A percentile compares a stretch with the other conserved stretches of the same genome.
These are phyloP conservation scores for Corythaixoides concolor DNA, from an alignment of 2,113 vertebrate species.

Conservation along the genomic window DNA sequence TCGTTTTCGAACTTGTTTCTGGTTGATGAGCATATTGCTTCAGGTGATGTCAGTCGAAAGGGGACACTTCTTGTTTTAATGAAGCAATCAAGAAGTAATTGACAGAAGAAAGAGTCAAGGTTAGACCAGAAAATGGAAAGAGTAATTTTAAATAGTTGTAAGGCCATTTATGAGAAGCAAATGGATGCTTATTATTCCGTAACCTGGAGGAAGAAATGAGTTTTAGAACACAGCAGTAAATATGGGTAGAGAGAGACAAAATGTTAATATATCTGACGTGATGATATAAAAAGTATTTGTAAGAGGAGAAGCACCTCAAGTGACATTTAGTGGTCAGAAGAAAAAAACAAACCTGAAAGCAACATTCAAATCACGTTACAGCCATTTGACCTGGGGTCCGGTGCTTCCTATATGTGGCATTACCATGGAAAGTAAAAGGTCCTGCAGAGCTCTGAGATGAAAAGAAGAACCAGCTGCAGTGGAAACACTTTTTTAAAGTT, in stretches of 20 bases:
- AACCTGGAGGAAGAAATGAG: not conserved
- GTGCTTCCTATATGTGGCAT: not conserved
- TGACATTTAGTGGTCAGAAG: not conserved
- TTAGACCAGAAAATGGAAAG: not conserved
- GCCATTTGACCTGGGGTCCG: constrained; percentile 26
- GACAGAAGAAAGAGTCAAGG: not conserved
- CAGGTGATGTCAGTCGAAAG: not conserved
- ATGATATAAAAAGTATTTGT: not conserved
- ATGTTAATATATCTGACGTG: not conserved
- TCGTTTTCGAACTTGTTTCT: not conserved
- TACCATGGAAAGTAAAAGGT: not conserved
- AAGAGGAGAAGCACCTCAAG: not conserved
- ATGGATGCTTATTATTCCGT: not conserved
- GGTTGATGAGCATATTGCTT: not conserved
- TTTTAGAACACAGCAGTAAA: not conserved
- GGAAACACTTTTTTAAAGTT: not conserved
- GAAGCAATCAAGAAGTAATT: not conserved
- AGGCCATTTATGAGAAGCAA: not conserved
- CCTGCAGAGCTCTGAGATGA: constrained; percentile 5
- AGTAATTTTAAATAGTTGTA: not conserved
- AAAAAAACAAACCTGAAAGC: not conserved
- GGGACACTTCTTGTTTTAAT: not conserved
- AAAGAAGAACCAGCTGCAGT: not conserved
- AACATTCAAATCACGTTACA: not conserved
- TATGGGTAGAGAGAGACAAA: not conserved